Evolutionary conservation across 2,113 vertebrate species (phyloP).

Genomic region (Barnardius zonarius): DNA sequence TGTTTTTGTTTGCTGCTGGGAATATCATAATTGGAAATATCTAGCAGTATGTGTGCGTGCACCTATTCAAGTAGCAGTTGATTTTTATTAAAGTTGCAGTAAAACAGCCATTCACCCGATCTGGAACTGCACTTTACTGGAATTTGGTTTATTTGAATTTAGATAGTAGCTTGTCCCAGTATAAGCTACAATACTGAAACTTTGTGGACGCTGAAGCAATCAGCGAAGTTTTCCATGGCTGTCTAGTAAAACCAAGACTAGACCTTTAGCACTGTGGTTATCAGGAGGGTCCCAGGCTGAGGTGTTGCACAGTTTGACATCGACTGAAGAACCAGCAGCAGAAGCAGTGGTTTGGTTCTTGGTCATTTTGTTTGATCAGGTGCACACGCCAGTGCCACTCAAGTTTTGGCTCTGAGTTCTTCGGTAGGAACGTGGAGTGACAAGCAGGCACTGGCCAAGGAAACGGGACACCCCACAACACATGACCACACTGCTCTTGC

Average conservation of each 20-base stretch:
- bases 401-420: background rate
- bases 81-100: slow-evolving; percentile 68
- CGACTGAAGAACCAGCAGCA: background rate
- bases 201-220: background rate
- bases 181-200: background rate
- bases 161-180: background rate
- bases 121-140: slow-evolving; percentile 45
- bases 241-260: background rate
- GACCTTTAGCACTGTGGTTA: background rate
- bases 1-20: slow-evolving; percentile 74
- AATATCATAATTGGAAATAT: slow-evolving; percentile 76
- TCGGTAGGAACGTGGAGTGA: background rate
- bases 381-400: background rate
- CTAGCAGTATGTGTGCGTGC: slow-evolving; percentile 53
- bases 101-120: slow-evolving; percentile 44
- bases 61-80: slow-evolving; percentile 70
- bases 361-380: background rate
- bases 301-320: fast-evolving
- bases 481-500: background rate
- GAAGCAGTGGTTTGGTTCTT: background rate
- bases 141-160: slow-evolving; percentile 47
- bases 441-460: fast-evolving
- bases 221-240: background rate
- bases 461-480: fast-evolving
- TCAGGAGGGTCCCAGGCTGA: background rate